phyloP scores from a whole-genome alignment of 2,797 vertebrate species.

The Diplodus puntazzo region DNA sequence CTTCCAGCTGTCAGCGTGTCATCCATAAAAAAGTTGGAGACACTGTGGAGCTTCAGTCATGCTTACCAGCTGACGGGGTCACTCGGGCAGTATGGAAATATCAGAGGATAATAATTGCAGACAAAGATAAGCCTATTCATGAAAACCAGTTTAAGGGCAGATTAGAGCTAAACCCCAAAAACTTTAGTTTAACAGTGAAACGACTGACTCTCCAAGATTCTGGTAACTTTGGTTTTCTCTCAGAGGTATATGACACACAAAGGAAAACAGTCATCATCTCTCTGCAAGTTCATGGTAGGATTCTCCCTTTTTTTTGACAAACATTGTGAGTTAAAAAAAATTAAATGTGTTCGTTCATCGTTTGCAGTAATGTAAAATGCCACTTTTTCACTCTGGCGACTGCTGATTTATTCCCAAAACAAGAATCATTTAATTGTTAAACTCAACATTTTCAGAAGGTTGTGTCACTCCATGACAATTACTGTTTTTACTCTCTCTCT shows the following conservation, averaged over 20 bases:
- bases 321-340: no score
- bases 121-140: rapidly evolving
- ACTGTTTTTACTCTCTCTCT: no score
- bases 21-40: conserved; percentile 58
- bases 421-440: no score
- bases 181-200: conserved; percentile 58
- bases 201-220: conserved; percentile 50
- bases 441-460: no score
- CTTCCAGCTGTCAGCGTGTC: rapidly evolving
- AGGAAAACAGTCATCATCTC: rapidly evolving
- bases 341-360: no score
- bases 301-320: not conserved
- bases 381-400: no score
- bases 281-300: conserved; percentile 61
- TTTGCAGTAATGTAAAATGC: no score
- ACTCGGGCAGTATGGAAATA: rapidly evolving
- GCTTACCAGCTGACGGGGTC: not conserved
- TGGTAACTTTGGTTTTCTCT: conserved; percentile 19
- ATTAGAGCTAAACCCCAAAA: rapidly evolving
- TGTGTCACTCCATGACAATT: no score
- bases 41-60: conserved; percentile 33
- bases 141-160: not conserved
- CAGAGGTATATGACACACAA: rapidly evolving
- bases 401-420: no score
- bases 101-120: rapidly evolving